phyloP scores from a whole-genome alignment of 1,140 invertebrate genomes.

The Drosophila triauraria region DNA sequence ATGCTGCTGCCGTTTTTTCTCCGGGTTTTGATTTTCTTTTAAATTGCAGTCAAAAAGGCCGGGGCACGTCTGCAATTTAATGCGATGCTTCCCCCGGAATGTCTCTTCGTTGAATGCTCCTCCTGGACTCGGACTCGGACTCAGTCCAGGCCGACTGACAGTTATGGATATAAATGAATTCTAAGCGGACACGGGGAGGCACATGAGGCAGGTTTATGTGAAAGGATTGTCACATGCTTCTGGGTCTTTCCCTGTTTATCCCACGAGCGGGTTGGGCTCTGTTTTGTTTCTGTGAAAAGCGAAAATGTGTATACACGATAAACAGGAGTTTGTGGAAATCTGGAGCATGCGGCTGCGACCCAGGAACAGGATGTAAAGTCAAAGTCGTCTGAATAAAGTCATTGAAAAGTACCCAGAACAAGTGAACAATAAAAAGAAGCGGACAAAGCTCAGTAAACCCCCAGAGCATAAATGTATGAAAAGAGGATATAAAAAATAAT shows the following conservation, averaged over 20 bases:
- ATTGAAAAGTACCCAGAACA: conserved; percentile 1
- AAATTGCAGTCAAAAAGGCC: conserved; percentile 54
- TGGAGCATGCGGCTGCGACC: conserved; percentile 14
- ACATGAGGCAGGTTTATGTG: conserved; percentile 13
- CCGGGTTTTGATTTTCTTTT: conserved; percentile 58
- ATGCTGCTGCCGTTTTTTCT: conserved; percentile 29
- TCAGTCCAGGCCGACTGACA: conserved; percentile 11
- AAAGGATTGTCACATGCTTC: conserved; percentile 33
- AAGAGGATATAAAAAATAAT: not conserved
- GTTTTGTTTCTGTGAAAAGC: conserved; percentile 22
- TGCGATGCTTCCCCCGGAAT: conserved; percentile 21
- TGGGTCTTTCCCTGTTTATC: not conserved
- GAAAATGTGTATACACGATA: conserved; percentile 22
- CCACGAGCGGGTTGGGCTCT: not conserved
- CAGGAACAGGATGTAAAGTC: conserved; percentile 15
- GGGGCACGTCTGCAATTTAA: conserved; percentile 63
- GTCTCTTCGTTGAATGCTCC: conserved; percentile 24
- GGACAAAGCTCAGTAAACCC: not conserved
- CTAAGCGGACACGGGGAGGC: conserved; percentile 11
- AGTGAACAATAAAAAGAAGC: too few relatives aligned
- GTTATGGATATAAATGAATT: conserved; percentile 26
- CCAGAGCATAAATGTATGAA: not conserved
- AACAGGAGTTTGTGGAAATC: conserved; percentile 6
- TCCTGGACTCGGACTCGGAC: not conserved
- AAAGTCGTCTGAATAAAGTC: conserved; percentile 11